A percentile compares a stretch with the other conserved stretches of the same genome.
These are phyloP conservation scores for Anastrepha obliqua DNA, from an alignment of 1,140 invertebrate genomes.

Conservation along the genomic window DNA sequence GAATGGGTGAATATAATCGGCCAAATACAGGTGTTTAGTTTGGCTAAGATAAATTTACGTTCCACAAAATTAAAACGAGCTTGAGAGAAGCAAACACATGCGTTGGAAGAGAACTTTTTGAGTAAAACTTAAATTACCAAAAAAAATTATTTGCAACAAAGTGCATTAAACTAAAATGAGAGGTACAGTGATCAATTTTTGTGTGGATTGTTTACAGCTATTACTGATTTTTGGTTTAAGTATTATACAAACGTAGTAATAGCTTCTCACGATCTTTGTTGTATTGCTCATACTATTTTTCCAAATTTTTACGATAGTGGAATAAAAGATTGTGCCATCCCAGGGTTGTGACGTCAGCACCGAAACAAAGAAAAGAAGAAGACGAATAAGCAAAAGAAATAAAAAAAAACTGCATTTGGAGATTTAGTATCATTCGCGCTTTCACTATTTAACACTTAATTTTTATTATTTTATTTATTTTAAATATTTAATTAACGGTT, in stretches of 20 bases:
- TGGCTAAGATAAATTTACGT: slow-evolving; percentile 18
- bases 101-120: neutral
- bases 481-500: too few species aligned
- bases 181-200: neutral
- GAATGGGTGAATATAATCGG: neutral
- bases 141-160: neutral
- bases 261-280: too few species aligned
- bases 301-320: too few species aligned
- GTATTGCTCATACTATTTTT: too few species aligned
- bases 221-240: neutral
- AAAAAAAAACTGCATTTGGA: too few species aligned
- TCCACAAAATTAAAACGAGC: neutral
- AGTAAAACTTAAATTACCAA: neutral
- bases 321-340: too few species aligned
- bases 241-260: neutral
- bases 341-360: too few species aligned
- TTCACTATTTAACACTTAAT: too few species aligned
- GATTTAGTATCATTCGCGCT: too few species aligned
- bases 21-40: neutral
- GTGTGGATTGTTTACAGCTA: neutral
- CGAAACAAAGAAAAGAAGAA: too few species aligned
- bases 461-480: too few species aligned
- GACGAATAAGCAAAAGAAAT: too few species aligned
- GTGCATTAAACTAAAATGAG: neutral
- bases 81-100: neutral